phyloP scores from a whole-genome alignment of 2,888 invertebrate genomes.

The Megamerina dolium region DNA sequence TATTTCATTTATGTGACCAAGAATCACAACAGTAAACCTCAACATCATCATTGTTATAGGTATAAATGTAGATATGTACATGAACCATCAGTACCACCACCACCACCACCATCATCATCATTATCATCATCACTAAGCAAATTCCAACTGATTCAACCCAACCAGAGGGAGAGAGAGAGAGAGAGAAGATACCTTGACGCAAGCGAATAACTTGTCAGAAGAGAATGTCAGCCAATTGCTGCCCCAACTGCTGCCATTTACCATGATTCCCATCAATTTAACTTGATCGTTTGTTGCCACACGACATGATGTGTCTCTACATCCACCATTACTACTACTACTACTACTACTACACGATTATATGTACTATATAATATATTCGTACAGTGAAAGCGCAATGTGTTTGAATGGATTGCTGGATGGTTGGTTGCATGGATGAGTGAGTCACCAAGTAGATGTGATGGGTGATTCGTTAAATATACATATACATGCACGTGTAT shows the following conservation, averaged over 20 bases:
- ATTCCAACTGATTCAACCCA: not conserved
- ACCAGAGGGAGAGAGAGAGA: no score
- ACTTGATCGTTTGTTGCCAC: constrained; percentile 6
- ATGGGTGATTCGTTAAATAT: not conserved
- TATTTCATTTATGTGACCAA: constrained; percentile 1
- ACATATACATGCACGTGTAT: not conserved
- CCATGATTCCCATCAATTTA: constrained; percentile 19
- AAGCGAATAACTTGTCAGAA: no score
- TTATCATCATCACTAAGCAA: not conserved
- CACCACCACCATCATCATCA: not conserved
- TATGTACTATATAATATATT: no score
- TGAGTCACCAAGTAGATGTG: not conserved
- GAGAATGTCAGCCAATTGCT: no score
- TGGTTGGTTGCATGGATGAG: not conserved
- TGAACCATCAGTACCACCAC: no score
- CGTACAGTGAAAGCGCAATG: no score
- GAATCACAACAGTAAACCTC: constrained; percentile 1
- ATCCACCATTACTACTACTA: no score
- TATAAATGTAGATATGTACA: no score
- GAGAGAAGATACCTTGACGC: no score
- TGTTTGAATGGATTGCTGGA: not conserved
- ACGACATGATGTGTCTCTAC: no score
- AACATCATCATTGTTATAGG: not conserved
- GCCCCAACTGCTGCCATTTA: constrained; percentile 12
- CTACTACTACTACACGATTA: no score